Conservation (phyloP, 1,140 invertebrate genomes). For the Caerostris darwini region DNA sequence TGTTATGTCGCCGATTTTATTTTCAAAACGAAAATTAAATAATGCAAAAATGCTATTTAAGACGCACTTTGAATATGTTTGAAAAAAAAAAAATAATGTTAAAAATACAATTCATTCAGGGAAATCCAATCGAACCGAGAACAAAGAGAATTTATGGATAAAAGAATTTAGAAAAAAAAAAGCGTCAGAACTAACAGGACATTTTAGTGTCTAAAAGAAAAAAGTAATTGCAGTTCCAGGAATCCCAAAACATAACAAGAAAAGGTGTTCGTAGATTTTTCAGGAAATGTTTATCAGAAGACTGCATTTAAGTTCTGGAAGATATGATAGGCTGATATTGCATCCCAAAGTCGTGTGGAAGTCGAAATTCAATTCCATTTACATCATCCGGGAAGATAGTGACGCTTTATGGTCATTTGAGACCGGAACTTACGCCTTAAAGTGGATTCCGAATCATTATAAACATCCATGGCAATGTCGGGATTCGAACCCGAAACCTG, state of each 20-base stretch:
- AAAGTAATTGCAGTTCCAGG: neutral
- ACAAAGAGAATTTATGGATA: neutral
- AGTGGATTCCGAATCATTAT: too few species aligned
- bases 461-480: too few species aligned
- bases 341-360: neutral
- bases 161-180: neutral
- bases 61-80: too few species aligned
- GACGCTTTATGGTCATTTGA: too few species aligned
- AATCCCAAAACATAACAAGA: too few species aligned
- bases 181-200: neutral
- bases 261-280: neutral
- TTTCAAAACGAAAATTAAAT: too few species aligned
- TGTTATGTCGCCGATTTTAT: too few species aligned
- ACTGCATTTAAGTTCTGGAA: neutral
- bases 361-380: conserved; percentile 21
- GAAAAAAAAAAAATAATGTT: neutral
- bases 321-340: neutral
- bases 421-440: too few species aligned
- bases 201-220: too few species aligned
- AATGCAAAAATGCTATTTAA: too few species aligned
- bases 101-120: neutral
- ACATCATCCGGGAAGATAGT: too few species aligned
- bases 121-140: neutral
- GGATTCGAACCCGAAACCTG: too few species aligned
- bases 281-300: neutral